Evolutionary conservation across 1,140 invertebrate genomes (phyloP).

Genomic region (Brachystomella parvula): DNA sequence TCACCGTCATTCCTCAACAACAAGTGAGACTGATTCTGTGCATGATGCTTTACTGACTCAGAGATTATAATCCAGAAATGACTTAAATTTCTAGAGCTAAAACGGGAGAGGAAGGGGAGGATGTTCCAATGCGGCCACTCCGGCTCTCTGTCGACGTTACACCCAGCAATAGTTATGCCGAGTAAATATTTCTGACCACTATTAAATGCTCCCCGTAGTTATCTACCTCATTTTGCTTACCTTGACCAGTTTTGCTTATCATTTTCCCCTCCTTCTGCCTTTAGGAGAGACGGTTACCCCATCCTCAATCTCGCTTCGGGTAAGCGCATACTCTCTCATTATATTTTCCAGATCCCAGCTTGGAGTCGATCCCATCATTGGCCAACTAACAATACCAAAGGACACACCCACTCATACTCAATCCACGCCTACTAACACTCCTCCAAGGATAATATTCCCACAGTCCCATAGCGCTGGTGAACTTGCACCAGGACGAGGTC

Average conservation of each 20-base stretch:
- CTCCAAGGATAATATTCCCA: constrained; percentile 16
- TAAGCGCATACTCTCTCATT: background rate
- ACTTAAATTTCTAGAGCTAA: background rate
- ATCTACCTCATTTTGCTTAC: background rate
- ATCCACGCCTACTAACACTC: background rate
- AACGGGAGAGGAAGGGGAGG: constrained; percentile 49
- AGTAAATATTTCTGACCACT: background rate
- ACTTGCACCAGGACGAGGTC: constrained; percentile 25
- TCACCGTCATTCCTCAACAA: constrained; percentile 10
- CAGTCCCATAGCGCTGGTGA: constrained; percentile 31
- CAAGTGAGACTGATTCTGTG: background rate
- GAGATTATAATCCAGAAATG: too few relatives aligned
- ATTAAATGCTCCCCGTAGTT: background rate
- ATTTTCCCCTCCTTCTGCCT: background rate
- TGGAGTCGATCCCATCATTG: background rate
- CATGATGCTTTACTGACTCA: too few relatives aligned
- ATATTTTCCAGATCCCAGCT: background rate
- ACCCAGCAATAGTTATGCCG: background rate
- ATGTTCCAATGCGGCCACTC: constrained; percentile 66
- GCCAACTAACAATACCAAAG: too few relatives aligned
- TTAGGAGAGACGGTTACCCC: background rate
- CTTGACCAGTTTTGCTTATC: background rate
- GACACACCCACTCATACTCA: too few relatives aligned
- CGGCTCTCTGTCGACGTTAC: constrained; percentile 44
- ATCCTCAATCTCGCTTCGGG: background rate